Conservation (phyloP, 2,888 invertebrate species). For the Acrocyrtus sp. region DNA sequence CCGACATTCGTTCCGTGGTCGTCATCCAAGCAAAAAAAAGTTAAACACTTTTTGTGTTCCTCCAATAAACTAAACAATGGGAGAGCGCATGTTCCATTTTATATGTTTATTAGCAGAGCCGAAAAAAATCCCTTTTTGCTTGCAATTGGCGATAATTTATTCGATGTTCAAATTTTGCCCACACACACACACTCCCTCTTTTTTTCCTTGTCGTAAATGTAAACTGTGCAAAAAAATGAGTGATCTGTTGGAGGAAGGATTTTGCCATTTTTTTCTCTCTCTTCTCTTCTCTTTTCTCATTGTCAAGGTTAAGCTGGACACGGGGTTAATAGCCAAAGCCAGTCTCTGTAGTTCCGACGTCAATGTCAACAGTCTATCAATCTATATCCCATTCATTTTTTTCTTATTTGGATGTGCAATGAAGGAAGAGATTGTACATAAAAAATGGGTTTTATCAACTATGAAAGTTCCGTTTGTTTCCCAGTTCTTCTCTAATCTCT, state of each 20-base stretch:
- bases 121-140: too few relatives aligned
- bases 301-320: conserved; percentile 55
- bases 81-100: too few relatives aligned
- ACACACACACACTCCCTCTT: too few relatives aligned
- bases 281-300: conserved; percentile 12
- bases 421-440: conserved; percentile 2
- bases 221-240: too few relatives aligned
- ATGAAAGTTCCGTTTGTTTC: conserved; percentile 48
- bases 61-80: too few relatives aligned
- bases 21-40: too few relatives aligned
- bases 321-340: conserved; percentile 50
- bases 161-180: too few relatives aligned
- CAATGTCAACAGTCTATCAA: conserved; percentile 50
- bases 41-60: too few relatives aligned
- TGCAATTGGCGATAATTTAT: too few relatives aligned
- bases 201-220: too few relatives aligned
- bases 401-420: conserved; percentile 10
- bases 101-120: too few relatives aligned
- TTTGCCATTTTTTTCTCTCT: conserved; percentile 1
- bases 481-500: background rate
- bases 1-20: too few relatives aligned
- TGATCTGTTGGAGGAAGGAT: conserved; percentile 27
- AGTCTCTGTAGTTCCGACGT: conserved; percentile 53
- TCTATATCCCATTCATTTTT: conserved; percentile 47
- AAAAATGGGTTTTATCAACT: conserved; percentile 28